Evolutionary conservation across 2,113 vertebrate species (phyloP).

Genomic region (Clupea harengus): DNA sequence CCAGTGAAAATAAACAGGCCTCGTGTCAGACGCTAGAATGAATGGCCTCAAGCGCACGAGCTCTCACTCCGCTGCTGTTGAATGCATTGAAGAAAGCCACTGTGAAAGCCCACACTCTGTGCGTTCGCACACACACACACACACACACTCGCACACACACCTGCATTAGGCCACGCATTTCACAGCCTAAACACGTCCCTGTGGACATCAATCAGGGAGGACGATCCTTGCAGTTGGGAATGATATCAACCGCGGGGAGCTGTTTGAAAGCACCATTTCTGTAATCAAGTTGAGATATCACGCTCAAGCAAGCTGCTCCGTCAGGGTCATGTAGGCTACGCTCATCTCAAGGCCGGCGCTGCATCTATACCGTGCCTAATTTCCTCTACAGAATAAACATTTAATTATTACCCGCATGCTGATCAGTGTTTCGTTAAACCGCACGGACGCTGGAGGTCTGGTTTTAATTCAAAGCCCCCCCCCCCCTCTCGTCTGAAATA

Average conservation of each 20-base stretch:
- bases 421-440: constrained; percentile 1
- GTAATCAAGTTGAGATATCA: not conserved
- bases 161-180: not conserved
- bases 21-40: constrained; percentile 37
- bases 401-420: not conserved
- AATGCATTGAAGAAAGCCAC: not conserved
- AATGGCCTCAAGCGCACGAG: constrained; percentile 22
- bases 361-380: not conserved
- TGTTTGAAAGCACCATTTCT: not conserved
- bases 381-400: not conserved
- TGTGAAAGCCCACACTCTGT: constrained; percentile 32
- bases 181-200: not conserved
- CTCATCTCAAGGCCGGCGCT: not conserved
- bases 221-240: no score
- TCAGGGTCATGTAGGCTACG: not conserved
- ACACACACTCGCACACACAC: not conserved
- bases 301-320: not conserved
- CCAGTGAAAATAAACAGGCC: constrained; percentile 69
- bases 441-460: constrained; percentile 40
- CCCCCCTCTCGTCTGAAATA: not conserved
- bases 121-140: not conserved
- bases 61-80: not conserved
- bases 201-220: not conserved
- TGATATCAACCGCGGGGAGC: not conserved
- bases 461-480: constrained; percentile 35